Evolutionary conservation across 2,113 vertebrate species (phyloP), one percentile per base, ranked within the genome.

Genomic region (Cranoglanis bouderius): DNA sequence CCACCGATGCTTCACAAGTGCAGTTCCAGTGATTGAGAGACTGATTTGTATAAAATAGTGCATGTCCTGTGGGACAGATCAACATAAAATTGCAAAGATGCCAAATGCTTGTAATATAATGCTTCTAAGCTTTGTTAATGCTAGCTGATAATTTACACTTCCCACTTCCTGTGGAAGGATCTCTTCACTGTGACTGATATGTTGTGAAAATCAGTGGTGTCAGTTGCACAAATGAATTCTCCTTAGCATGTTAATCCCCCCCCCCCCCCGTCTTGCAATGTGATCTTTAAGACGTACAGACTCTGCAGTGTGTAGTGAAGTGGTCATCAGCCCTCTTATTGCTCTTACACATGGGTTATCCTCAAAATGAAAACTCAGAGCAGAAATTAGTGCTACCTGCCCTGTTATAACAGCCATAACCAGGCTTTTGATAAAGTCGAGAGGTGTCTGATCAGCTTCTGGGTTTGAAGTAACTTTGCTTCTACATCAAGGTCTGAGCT

Each of bases 181-280:
- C 90, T 92, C 81, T 91, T 90, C 92, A 92, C 92, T 88, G 38
- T 92, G 90, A 77, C 93, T 88, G 92, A 80, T 84, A 89, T 86
- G 87, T 90, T 88, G 88, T 92, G 89, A 93, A 94, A 86, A 95
- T 93, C 93, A 94, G 85, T 91, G 90, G 89, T 90, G 86, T 91
- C 92, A 93, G 92, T 93, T 95, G 94, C 92, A 92, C 94, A 95
- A 95, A 95, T 92, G 82, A 59, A 24, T 85, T 89, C 74, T 89
- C 35, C 55, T 74, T 59, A 85, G 57, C 21, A 46, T 91, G 90
- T 78, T 74, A 88, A 13, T 9, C 26, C 32, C 29, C 24, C 16
- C 29, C 19, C 9, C 6, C 29, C 12, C 19, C 40, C 7, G n/a
- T 81, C 53, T 38, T 55, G n/a, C 53, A 59, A 14, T 2, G 8